Conservation (phyloP, 1,140 invertebrate species). For the Drosophila trapezifrons region DNA sequence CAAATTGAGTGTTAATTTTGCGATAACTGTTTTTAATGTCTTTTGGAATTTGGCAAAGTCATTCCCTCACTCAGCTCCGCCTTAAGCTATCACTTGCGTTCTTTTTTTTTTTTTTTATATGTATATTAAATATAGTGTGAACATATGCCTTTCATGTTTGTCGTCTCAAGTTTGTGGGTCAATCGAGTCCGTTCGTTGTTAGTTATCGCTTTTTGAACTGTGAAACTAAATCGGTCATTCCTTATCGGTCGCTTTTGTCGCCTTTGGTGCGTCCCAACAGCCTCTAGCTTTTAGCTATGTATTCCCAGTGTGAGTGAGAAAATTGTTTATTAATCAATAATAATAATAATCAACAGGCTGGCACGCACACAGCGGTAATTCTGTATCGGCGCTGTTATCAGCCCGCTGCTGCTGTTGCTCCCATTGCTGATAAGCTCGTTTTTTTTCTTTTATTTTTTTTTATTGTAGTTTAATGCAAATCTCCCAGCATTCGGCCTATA, state of each 20-base stretch:
- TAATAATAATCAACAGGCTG: conserved; percentile 47
- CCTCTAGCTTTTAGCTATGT: conserved; percentile 12
- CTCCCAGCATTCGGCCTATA: conserved; percentile 44
- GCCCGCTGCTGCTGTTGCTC: conserved; percentile 28
- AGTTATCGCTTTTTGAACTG: conserved; percentile 56
- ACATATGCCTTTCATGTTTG: conserved; percentile 36
- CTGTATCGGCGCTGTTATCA: conserved; percentile 50
- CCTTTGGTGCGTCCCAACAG: conserved; percentile 17
- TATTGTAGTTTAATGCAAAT: conserved; percentile 38
- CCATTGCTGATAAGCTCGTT: conserved; percentile 32
- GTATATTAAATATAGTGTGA: conserved; percentile 9
- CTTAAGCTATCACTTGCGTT: not conserved
- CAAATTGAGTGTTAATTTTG: not conserved
- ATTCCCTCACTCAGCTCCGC: not conserved
- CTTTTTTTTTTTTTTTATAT: not conserved
- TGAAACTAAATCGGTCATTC: conserved; percentile 75
- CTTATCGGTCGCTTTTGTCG: conserved; percentile 53
- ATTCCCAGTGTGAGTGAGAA: conserved; percentile 53
- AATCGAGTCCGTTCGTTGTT: conserved; percentile 44
- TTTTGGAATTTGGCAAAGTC: conserved; percentile 8
- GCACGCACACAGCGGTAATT: conserved; percentile 21
- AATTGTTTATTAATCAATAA: conserved; percentile 77
- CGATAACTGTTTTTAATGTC: not conserved
- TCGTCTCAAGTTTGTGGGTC: conserved; percentile 53
- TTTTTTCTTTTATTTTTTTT: conserved; percentile 7